Base-by-base conservation (phyloP, 2,888 invertebrate genomes). In the Coelogynopora nodosa region DNA sequence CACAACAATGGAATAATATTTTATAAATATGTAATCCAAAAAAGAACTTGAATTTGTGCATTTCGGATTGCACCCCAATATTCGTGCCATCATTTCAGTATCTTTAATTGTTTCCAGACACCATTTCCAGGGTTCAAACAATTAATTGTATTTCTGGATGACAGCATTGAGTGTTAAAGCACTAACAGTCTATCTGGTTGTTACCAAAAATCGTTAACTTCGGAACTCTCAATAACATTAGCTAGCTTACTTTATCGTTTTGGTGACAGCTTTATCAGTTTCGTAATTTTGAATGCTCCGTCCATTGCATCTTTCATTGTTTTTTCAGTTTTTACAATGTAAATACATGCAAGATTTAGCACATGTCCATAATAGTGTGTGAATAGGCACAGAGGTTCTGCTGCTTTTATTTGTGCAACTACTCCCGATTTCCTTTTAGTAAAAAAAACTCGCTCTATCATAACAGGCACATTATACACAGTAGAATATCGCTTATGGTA, bases 51-150 rank as follows among this genome's bases (percentile, higher is more conserved):
- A 49, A 49, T 49, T 49, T 49, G 49, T 49, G 49, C 49, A 49
- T 49, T 49, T 49, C 18, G 49, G 49, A 49, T 49, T 74, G 74
- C 74, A 10, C 23, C 2, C 74, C 18, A 13, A 13, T 74, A 13
- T 74, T 74, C 23, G 74, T 74, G 74, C 10, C 27, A 10, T 74
- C 74, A 74, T 74, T 74, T 74, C 74, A 74, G 74, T 74, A 74
- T 74, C 74, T 74, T 74, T 74, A 23, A 26, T 74, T 74, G 23
- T 74, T 74, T 74, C 74, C 27, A 74, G 74, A 74, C 74, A 74
- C 74, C 74, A 74, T 74, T 74, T 26, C 74, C 74, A 74, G 74
- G 23, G 74, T 74, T 74, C 74, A 74, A 74, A 26, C 74, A 74
- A 74, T 74, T 10, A 74, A 74, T 74, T 74, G 27, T 74, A 23